Percentiles rank a stretch among this genome's conserved stretches.
phyloP scores from a whole-genome alignment of 1,140 invertebrate species.

The Drosophila novamexicana region DNA sequence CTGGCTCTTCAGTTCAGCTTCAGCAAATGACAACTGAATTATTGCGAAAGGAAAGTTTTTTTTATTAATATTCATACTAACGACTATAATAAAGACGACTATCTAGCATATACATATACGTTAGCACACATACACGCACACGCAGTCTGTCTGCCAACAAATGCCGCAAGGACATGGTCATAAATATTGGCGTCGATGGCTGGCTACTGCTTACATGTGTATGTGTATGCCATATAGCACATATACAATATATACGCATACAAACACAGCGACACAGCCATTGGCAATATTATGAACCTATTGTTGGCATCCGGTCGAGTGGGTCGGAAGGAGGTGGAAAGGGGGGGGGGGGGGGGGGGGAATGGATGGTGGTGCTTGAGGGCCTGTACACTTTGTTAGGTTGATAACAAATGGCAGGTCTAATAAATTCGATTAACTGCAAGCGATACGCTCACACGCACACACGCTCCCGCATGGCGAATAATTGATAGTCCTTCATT shows the following conservation, averaged over 20 bases:
- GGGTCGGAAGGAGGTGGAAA: too few relatives aligned
- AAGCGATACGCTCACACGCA: conserved; percentile 37
- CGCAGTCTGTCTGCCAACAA: conserved; percentile 24
- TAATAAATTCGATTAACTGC: conserved; percentile 81
- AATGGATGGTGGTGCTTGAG: conserved; percentile 12
- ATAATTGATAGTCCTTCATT: conserved; percentile 73
- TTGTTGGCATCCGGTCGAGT: conserved; percentile 27
- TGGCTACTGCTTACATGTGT: conserved; percentile 7
- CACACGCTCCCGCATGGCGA: conserved; percentile 20
- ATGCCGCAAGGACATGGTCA: conserved; percentile 44
- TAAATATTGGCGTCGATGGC: conserved; percentile 66
- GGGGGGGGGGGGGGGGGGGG: background rate
- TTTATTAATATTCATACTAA: conserved; percentile 28
- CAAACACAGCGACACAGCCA: conserved; percentile 15
- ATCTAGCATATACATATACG: background rate
- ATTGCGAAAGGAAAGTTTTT: conserved; percentile 9
- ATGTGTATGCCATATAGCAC: conserved; percentile 10
- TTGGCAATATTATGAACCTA: conserved; percentile 26
- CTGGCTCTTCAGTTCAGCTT: background rate
- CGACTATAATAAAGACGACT: conserved; percentile 36
- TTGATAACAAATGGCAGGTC: conserved; percentile 57
- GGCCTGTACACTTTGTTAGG: conserved; percentile 41
- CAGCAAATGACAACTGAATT: conserved; percentile 25
- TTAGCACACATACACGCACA: conserved; percentile 28
- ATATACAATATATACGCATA: background rate